Conservation (phyloP, 2,888 invertebrate species). For the Erannis defoliaria region DNA sequence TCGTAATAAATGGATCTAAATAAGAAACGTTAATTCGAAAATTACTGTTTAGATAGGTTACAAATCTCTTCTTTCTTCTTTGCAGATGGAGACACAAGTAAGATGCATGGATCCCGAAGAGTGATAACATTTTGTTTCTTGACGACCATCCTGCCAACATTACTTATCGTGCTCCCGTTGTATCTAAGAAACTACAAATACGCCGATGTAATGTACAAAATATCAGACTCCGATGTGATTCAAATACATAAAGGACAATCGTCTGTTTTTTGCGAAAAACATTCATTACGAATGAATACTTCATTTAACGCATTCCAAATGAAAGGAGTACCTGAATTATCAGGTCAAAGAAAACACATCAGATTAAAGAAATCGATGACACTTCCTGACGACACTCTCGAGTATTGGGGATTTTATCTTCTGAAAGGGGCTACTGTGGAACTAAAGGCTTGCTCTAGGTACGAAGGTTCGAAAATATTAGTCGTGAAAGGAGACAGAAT, state of each 20-base stretch:
- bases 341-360: constrained; percentile 90
- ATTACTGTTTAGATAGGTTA: too few relatives aligned
- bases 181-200: constrained; percentile 92
- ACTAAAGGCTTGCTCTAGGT: constrained; percentile 92
- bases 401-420: constrained; percentile 96
- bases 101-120: constrained; percentile 93
- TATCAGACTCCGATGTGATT: constrained; percentile 94
- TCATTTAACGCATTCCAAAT: constrained; percentile 91
- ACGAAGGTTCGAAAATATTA: constrained; percentile 92
- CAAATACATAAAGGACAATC: constrained; percentile 94
- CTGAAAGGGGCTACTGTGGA: constrained; percentile 92
- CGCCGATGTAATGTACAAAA: constrained; percentile 91
- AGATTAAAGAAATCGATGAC: constrained; percentile 93
- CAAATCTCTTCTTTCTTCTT: constrained; percentile 55
- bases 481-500: constrained; percentile 93
- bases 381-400: constrained; percentile 93
- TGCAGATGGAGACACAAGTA: constrained; percentile 87
- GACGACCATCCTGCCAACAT: constrained; percentile 91
- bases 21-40: too few relatives aligned
- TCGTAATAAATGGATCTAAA: too few relatives aligned
- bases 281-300: constrained; percentile 92
- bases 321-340: constrained; percentile 89
- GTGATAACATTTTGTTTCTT: constrained; percentile 92
- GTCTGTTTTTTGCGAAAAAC: constrained; percentile 93
- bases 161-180: constrained; percentile 91